A percentile compares a stretch with the other conserved stretches of the same genome.
Conservation (phyloP, 2,888 invertebrate genomes). For the Argynnis bischoffii region DNA sequence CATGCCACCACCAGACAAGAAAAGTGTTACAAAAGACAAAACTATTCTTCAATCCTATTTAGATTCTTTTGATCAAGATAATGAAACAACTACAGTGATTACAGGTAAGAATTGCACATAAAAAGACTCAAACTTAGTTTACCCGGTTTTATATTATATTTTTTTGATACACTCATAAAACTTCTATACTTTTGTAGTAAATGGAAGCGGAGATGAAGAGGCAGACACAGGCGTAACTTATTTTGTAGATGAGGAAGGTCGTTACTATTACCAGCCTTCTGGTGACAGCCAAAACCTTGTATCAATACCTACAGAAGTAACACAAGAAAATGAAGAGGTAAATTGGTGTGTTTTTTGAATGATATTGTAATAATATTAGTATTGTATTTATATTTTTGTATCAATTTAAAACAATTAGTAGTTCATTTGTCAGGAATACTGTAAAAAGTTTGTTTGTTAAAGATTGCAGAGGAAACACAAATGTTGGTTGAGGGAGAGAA, state of each 20-base stretch:
- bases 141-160: background rate
- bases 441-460: background rate
- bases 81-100: conserved; percentile 75
- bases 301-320: conserved; percentile 82
- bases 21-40: conserved; percentile 56
- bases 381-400: background rate
- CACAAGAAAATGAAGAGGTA: conserved; percentile 53
- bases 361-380: background rate
- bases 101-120: conserved; percentile 57
- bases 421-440: no score
- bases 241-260: conserved; percentile 91
- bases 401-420: background rate
- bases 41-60: conserved; percentile 91
- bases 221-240: conserved; percentile 82
- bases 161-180: background rate
- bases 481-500: conserved; percentile 74
- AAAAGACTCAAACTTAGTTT: background rate
- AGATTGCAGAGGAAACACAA: conserved; percentile 41
- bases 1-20: conserved; percentile 60
- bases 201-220: conserved; percentile 53
- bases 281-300: conserved; percentile 85
- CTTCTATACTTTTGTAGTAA: conserved; percentile 31
- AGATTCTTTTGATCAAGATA: conserved; percentile 91
- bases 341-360: background rate
- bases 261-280: conserved; percentile 90